phyloP scores from a whole-genome alignment of 2,797 vertebrate species.

The Poecilia gillii region DNA sequence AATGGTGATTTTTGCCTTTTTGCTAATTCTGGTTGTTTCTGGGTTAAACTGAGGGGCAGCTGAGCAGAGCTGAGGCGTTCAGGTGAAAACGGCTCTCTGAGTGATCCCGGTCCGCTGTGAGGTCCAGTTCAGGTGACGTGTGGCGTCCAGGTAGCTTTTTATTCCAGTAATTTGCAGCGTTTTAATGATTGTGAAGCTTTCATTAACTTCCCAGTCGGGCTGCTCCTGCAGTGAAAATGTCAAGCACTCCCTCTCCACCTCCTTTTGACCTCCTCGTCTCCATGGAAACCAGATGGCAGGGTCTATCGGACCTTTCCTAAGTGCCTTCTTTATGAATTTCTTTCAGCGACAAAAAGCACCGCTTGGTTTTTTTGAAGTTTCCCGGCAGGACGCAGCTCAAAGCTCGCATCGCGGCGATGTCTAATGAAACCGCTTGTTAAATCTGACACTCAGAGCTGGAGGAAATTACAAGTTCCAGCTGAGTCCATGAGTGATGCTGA shows the following conservation, averaged over 20 bases:
- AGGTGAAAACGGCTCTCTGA: no score
- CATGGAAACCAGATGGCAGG: slow-evolving; percentile 35
- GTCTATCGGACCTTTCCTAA: not conserved
- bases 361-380: slow-evolving; percentile 21
- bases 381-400: slow-evolving; percentile 14
- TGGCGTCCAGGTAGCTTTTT: not conserved
- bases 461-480: slow-evolving; percentile 50
- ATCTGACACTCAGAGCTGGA: slow-evolving; percentile 23
- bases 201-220: not conserved
- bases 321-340: not conserved
- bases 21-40: not conserved
- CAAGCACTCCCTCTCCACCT: slow-evolving; percentile 6
- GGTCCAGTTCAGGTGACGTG: not conserved
- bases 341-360: slow-evolving; percentile 21
- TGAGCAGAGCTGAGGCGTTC: not conserved
- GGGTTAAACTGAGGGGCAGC: not conserved
- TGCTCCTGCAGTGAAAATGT: slow-evolving; percentile 31
- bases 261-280: slow-evolving; percentile 7
- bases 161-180: not conserved
- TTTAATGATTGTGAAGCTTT: slow-evolving; percentile 17
- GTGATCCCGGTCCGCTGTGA: not conserved
- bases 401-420: not conserved
- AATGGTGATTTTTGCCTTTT: not conserved
- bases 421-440: slow-evolving; percentile 51
- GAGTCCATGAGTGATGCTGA: slow-evolving; percentile 31